phyloP scores from a whole-genome alignment of 2,888 invertebrate genomes.

The Catocala fraxini region DNA sequence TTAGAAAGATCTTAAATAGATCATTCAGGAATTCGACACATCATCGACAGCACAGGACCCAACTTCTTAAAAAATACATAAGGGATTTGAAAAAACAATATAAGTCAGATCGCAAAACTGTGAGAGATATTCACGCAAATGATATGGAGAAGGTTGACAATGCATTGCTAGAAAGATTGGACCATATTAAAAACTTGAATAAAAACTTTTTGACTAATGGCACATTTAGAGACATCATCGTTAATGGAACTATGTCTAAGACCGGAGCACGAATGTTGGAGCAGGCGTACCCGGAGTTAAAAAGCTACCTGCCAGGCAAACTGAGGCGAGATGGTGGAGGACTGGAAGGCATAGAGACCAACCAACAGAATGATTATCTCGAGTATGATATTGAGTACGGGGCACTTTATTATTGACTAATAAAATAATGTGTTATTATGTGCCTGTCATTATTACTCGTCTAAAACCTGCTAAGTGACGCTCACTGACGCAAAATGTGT shows the following conservation, averaged over 20 bases:
- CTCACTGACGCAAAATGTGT: no score
- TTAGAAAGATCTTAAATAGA: slow-evolving; percentile 66
- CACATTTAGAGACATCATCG: slow-evolving; percentile 70
- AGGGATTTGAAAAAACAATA: slow-evolving; percentile 71
- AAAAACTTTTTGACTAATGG: slow-evolving; percentile 61
- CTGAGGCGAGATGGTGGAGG: slow-evolving; percentile 36
- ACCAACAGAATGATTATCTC: slow-evolving; percentile 6
- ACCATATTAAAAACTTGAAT: slow-evolving; percentile 63
- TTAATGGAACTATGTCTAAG: slow-evolving; percentile 67
- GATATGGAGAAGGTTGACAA: slow-evolving; percentile 67
- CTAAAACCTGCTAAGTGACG: no score
- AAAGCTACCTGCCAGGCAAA: slow-evolving; percentile 37
- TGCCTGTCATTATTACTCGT: no score
- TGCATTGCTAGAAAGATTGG: slow-evolving; percentile 54
- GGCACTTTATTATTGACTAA: slow-evolving; percentile 68
- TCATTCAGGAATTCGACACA: slow-evolving; percentile 68
- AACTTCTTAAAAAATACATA: slow-evolving; percentile 72
- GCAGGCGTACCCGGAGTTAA: slow-evolving; percentile 70
- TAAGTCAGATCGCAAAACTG: slow-evolving; percentile 65
- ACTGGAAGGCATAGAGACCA: not conserved
- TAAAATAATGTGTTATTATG: slow-evolving; percentile 33
- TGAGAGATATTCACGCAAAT: slow-evolving; percentile 68
- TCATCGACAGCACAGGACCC: slow-evolving; percentile 64
- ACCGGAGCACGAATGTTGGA: slow-evolving; percentile 59
- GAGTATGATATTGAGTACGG: slow-evolving; percentile 78